Conservation (phyloP, 2,797 vertebrate species). For the Sebastes itinus region DNA sequence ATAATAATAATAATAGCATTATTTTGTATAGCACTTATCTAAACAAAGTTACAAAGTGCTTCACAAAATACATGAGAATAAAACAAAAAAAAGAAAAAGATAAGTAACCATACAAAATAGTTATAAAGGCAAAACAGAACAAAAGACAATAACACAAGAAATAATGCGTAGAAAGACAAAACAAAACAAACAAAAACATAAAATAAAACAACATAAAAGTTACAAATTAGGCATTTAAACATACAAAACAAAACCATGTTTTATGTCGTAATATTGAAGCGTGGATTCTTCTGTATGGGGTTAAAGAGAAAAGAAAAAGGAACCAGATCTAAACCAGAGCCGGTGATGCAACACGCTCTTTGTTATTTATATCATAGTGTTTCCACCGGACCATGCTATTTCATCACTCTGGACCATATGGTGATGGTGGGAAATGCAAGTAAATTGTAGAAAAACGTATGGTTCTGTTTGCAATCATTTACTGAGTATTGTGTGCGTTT, state of each 20-base stretch:
- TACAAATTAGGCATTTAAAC: neutral
- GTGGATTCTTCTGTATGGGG: neutral
- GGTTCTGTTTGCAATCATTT: slow-evolving; percentile 37
- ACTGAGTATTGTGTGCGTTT: neutral
- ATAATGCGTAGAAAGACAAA: too few species aligned
- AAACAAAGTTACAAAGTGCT: too few species aligned
- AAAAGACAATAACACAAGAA: too few species aligned
- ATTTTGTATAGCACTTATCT: too few species aligned
- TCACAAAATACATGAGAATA: neutral
- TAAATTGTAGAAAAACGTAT: neutral
- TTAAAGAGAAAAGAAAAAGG: neutral
- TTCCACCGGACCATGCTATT: slow-evolving; percentile 10
- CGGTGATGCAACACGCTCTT: neutral
- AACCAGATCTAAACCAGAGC: neutral
- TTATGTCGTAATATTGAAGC: neutral
- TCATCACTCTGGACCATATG: slow-evolving; percentile 19
- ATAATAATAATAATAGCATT: too few species aligned
- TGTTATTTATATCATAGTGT: slow-evolving; percentile 2
- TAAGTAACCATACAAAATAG: too few species aligned
- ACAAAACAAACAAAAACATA: too few species aligned
- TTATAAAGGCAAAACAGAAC: too few species aligned
- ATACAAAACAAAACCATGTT: neutral
- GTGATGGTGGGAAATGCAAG: slow-evolving; percentile 3
- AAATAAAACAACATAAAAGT: neutral
- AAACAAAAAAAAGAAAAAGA: too few species aligned